Base-by-base conservation (phyloP, 1,140 invertebrate genomes). In the Stenopsyche tienmushanensis region DNA sequence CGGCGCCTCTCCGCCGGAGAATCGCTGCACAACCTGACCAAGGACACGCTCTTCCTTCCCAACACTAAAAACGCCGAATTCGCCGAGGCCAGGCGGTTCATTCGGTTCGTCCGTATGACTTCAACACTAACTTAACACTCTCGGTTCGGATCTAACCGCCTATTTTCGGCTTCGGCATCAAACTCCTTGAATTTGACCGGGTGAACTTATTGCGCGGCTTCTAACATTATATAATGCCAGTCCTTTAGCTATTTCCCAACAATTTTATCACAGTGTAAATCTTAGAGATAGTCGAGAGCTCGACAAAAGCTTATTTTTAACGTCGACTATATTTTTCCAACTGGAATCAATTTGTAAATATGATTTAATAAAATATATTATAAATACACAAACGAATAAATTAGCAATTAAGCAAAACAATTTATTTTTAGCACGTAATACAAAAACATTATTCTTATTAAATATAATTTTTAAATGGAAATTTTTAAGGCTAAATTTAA, bases 1-100 rank as follows among this genome's bases (percentile, higher is more conserved):
- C 52, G 52, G 20, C 10, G 52, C 24, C 52, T 54, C 24, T 54
- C 52, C n/a, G 24, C 52, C n/a, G 24, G 25, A 15, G 52, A 54
- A 17, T 25, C 21, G 3, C 25, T 54, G 24, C 52, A 54, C 25
- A 29, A n/a, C n/a, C 8, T 34, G 24, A 15, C 25, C 1, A 29
- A 10, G 52, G 25, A n/a, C 20, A n/a, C 52, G 25, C 52, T 17
- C 24, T 15, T 34, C 26, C n/a, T 18, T 15, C 39, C 25, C 52
- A 17, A 34, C 15, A 1, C 41, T 17, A 44, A 13, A 17, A 13
- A 44, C 13, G n/a, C 18, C 13, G 41, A 44, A n/a, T 5, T 34
- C 20, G 26, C 25, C 8, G 52, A 54, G 3, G 52, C 25, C 1
- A 54, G 21, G 25, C 52, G 52, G 2, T 54, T 34, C 52, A 25